A percentile compares a stretch with the other conserved stretches of the same genome.
phyloP scores from a whole-genome alignment of 2,888 invertebrate species.

The Ectobius pallidus region DNA sequence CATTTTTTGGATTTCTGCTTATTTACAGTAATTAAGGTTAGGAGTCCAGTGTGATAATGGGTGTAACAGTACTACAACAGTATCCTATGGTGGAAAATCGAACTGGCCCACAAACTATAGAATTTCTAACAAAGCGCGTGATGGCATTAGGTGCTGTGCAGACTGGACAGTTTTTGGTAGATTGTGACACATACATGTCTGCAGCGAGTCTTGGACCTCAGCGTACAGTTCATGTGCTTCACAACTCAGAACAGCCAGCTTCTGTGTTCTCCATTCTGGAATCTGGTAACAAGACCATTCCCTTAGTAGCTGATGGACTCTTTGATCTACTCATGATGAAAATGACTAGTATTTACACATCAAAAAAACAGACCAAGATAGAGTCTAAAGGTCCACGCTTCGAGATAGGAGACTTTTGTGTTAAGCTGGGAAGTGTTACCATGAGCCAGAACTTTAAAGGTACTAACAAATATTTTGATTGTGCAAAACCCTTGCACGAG shows the following conservation, averaged over 20 bases:
- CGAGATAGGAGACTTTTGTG: conserved; percentile 90
- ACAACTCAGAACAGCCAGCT: conserved; percentile 94
- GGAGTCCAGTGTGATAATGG: too few relatives aligned
- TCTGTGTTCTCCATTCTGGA: conserved; percentile 92
- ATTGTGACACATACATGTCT: conserved; percentile 92
- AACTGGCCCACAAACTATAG: conserved; percentile 89
- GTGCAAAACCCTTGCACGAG: too few relatives aligned
- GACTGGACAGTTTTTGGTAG: conserved; percentile 89
- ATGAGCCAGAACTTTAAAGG: conserved; percentile 94
- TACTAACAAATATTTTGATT: too few relatives aligned
- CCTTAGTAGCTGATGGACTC: conserved; percentile 87
- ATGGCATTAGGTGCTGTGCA: conserved; percentile 85
- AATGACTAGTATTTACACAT: conserved; percentile 83
- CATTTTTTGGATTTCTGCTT: too few relatives aligned
- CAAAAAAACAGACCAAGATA: conserved; percentile 87
- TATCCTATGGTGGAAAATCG: conserved; percentile 88
- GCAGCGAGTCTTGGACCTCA: conserved; percentile 77
- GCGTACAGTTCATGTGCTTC: conserved; percentile 88
- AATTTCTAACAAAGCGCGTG: conserved; percentile 83
- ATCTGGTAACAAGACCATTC: conserved; percentile 82
- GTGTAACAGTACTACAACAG: too few relatives aligned
- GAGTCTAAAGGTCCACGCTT: conserved; percentile 89
- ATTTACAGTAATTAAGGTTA: too few relatives aligned
- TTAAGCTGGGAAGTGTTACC: conserved; percentile 91
- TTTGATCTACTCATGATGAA: conserved; percentile 92